phyloP scores from a whole-genome alignment of 1,140 invertebrate genomes.

The Lepidurus couesii region DNA sequence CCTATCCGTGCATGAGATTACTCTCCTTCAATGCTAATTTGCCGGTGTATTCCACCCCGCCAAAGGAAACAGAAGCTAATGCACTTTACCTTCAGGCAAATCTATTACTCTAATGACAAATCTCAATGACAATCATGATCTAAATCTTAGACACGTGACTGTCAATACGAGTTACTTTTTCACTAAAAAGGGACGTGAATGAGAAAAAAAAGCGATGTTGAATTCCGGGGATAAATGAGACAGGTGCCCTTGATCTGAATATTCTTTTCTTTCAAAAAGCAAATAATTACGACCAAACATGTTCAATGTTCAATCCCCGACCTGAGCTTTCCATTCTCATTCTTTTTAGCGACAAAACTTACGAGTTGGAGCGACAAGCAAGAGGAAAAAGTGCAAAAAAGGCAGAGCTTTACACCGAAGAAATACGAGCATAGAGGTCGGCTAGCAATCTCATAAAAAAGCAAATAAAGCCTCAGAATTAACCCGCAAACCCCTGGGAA shows the following conservation, averaged over 20 bases:
- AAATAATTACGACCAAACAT: too few species aligned
- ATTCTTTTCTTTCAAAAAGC: too few species aligned
- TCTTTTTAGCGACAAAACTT: too few species aligned
- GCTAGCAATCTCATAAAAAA: conserved; percentile 19
- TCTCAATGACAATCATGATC: neutral
- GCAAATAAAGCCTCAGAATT: neutral
- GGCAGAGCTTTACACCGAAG: neutral
- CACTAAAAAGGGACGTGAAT: too few species aligned
- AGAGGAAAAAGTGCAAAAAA: neutral
- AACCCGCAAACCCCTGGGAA: conserved; percentile 20
- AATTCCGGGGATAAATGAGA: too few species aligned
- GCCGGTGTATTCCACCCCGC: neutral
- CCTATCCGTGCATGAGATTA: neutral
- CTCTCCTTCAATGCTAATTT: neutral
- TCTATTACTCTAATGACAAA: neutral
- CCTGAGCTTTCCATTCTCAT: too few species aligned
- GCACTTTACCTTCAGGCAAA: neutral
- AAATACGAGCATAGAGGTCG: conserved; percentile 1
- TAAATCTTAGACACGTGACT: neutral
- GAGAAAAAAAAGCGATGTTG: too few species aligned
- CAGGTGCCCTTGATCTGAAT: too few species aligned
- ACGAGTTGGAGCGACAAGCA: too few species aligned
- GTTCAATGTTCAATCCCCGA: too few species aligned
- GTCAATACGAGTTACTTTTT: too few species aligned
- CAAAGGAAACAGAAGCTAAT: neutral